Percentiles rank a stretch among this genome's conserved stretches.
Evolutionary conservation across 2,797 vertebrate genomes (phyloP).

Genomic region (Phrynocephalus guinanensis): DNA sequence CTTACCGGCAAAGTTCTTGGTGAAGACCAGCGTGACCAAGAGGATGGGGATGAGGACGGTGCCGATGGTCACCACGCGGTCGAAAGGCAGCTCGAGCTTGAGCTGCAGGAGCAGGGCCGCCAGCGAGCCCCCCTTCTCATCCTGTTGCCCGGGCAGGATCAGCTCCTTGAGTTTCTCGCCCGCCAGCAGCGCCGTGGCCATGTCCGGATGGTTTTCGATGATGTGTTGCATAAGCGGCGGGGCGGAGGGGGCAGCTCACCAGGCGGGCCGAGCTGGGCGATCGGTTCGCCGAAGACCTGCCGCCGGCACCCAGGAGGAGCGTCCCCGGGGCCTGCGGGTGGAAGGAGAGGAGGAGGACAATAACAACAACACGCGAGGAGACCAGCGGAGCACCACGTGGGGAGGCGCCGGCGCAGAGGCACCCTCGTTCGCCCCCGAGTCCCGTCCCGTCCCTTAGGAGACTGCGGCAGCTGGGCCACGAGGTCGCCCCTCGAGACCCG

Average conservation of each 20-base stretch:
- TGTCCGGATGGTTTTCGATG: constrained; percentile 97
- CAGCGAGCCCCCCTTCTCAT: constrained; percentile 90
- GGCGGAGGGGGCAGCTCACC: constrained; percentile 64
- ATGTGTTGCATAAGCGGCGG: constrained; percentile 93
- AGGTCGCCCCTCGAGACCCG: not conserved
- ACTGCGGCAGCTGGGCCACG: not conserved
- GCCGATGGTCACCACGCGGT: constrained; percentile 97
- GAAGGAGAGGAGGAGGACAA: not conserved
- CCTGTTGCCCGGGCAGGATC: constrained; percentile 94
- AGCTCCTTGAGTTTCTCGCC: constrained; percentile 99
- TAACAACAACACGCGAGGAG: constrained; percentile 27
- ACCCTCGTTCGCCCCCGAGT: not conserved
- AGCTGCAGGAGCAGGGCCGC: constrained; percentile 95
- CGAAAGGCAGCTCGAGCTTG: constrained; percentile 97
- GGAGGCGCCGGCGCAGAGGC: not conserved
- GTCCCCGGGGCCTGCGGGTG: constrained; percentile 52
- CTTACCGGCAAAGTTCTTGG: constrained; percentile 98
- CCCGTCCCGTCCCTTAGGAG: not conserved
- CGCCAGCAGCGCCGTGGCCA: constrained; percentile 97
- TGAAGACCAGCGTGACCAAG: constrained; percentile 97
- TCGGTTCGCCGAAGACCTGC: constrained; percentile 7
- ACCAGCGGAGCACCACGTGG: not conserved
- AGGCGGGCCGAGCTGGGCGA: not conserved
- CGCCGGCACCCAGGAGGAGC: constrained; percentile 28
- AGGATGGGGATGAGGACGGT: constrained; percentile 98